Base-by-base conservation (phyloP, 2,113 vertebrate genomes). In the Periophthalmodon schlosseri region DNA sequence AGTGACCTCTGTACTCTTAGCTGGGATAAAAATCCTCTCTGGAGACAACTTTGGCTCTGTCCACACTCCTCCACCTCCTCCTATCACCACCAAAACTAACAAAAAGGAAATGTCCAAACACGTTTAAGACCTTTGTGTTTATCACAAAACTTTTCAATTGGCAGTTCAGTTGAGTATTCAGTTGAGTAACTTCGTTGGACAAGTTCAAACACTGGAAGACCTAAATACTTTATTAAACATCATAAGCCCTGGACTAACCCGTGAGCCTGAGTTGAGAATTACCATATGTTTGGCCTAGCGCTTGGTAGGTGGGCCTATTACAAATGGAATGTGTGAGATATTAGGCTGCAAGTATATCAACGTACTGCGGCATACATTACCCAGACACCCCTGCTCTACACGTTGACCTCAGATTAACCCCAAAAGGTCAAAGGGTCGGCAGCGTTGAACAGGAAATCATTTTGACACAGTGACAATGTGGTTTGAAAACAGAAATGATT, bases 1-100 rank as follows among this genome's bases (percentile, higher is more conserved):
- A 56, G 16, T 86, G 89, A 91, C 87, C 89, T 7, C 84, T 69
- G 36, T 72, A 77, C 81, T 61, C 85, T 80, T 83, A 83, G 83
- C 85, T 78, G 84, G 77, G 86, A 91, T 86, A 78, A 89, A 79
- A 90, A 75, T 85, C 88, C 78, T 86, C 89, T 89, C 86, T 56
- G 66, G 89, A 84, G 87, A 60, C 79, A 80, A 85, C 36, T 73
- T 69, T 82, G 83, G 84, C 85, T 84, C 74, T 66, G 77, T 75
- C 67, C 13, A 4, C 56, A 69, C 47, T 60, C 57, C 24, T 63
- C 24, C 20, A 52, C 71, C 70, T 57, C 73, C 70, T 84, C 68
- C 73, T 50, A 83, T 83, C 77, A 79, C 78, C 57, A 83, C 67
- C 86, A 86, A 84, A 84, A 80, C 60, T 20, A 84, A 86, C 58